phyloP scores from a whole-genome alignment of 2,888 invertebrate genomes.

The Catocala sponsa region DNA sequence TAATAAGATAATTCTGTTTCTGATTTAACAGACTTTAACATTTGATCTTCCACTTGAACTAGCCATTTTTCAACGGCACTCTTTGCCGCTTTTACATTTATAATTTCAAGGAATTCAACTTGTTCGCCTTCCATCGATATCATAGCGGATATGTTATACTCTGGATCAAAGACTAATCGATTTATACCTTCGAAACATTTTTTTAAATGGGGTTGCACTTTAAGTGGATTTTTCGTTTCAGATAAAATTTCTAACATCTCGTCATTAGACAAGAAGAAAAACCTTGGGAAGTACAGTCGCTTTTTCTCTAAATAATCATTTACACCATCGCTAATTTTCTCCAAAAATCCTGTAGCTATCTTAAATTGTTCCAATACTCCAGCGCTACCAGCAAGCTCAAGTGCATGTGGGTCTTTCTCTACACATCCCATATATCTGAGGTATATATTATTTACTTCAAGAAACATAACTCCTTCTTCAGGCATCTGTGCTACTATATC shows the following conservation, averaged over 20 bases:
- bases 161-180: slow-evolving; percentile 91
- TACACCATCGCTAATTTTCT: slow-evolving; percentile 94
- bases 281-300: slow-evolving; percentile 94
- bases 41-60: slow-evolving; percentile 93
- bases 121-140: slow-evolving; percentile 93
- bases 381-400: slow-evolving; percentile 89
- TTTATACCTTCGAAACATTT: slow-evolving; percentile 96
- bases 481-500: slow-evolving; percentile 96
- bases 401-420: slow-evolving; percentile 89
- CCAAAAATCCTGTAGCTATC: slow-evolving; percentile 91
- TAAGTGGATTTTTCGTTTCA: slow-evolving; percentile 94
- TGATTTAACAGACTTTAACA: slow-evolving; percentile 91
- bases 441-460: slow-evolving; percentile 91
- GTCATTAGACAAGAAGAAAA: slow-evolving; percentile 97
- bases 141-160: slow-evolving; percentile 93
- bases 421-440: slow-evolving; percentile 90
- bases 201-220: slow-evolving; percentile 95
- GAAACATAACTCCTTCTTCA: slow-evolving; percentile 93
- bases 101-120: slow-evolving; percentile 88
- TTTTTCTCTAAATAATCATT: slow-evolving; percentile 95
- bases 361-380: slow-evolving; percentile 92
- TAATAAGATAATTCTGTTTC: slow-evolving; percentile 90
- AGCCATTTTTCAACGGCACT: slow-evolving; percentile 97
- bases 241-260: slow-evolving; percentile 97
- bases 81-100: slow-evolving; percentile 91